Conservation (phyloP, 1,140 invertebrate species). For the Neomicropteryx cornuta region DNA sequence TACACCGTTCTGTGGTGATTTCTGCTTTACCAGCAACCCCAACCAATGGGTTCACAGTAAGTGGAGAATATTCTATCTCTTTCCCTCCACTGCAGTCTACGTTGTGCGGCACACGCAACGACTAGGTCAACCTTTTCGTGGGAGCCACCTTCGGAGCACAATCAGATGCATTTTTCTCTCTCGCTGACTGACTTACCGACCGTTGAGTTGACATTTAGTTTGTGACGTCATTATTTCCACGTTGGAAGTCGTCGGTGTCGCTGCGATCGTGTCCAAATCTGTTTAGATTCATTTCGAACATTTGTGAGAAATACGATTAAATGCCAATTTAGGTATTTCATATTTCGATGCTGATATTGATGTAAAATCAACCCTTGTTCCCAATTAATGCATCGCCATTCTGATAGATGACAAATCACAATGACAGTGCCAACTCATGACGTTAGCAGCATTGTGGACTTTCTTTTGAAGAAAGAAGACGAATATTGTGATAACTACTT, state of each 20-base stretch:
- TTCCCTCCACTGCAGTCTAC: no score
- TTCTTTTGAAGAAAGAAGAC: constrained; percentile 14
- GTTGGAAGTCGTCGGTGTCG: constrained; percentile 36
- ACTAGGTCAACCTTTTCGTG: no score
- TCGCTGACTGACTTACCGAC: no score
- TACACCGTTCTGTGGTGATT: no score
- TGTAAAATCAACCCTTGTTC: constrained; percentile 9
- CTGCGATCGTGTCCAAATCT: constrained; percentile 25
- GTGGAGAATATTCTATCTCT: no score
- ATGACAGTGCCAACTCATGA: constrained; percentile 13
- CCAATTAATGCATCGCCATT: constrained; percentile 16
- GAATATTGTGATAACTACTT: neutral
- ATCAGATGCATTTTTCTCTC: no score
- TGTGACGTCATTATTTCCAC: constrained; percentile 42
- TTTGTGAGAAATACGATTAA: constrained; percentile 13
- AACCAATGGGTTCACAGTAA: no score
- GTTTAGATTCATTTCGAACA: constrained; percentile 17
- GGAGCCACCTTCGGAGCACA: no score
- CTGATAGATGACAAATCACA: constrained; percentile 14
- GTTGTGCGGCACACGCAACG: no score
- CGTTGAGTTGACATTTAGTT: no score
- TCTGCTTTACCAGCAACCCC: no score
- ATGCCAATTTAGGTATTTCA: constrained; percentile 9
- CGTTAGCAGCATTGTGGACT: constrained; percentile 14
- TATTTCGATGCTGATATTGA: constrained; percentile 11